phyloP scores from a whole-genome alignment of 2,888 invertebrate genomes.

The Nymphalis c-album region DNA sequence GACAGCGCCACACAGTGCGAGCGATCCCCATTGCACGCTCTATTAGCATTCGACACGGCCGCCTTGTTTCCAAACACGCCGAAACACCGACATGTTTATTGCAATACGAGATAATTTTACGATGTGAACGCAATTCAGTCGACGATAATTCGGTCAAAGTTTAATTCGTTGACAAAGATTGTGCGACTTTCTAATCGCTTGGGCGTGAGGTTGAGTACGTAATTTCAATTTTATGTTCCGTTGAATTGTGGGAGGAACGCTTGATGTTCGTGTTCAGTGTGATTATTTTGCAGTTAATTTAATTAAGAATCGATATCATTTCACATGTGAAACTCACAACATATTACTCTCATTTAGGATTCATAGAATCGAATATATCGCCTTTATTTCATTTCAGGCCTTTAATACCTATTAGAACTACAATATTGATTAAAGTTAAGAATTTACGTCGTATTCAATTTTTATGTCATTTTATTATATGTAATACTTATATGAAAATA shows the following conservation, averaged over 20 bases:
- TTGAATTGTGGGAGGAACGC: slow-evolving; percentile 69
- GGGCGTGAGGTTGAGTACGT: slow-evolving; percentile 64
- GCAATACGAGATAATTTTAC: slow-evolving; percentile 77
- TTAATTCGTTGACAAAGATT: slow-evolving; percentile 79
- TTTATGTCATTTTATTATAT: no score
- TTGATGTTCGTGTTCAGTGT: slow-evolving; percentile 38
- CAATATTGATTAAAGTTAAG: no score
- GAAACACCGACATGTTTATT: slow-evolving; percentile 71
- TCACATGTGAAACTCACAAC: slow-evolving; percentile 12
- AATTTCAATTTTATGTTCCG: slow-evolving; percentile 70
- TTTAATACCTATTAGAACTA: no score
- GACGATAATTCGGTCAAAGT: slow-evolving; percentile 79
- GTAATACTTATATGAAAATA: no score
- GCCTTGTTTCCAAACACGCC: slow-evolving; percentile 75
- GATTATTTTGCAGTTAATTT: slow-evolving; percentile 58
- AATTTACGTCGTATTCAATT: no score
- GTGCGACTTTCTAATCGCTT: slow-evolving; percentile 63
- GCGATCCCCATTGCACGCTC: slow-evolving; percentile 62
- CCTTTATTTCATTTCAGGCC: no score
- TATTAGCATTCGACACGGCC: slow-evolving; percentile 72
- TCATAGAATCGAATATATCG: background rate
- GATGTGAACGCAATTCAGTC: slow-evolving; percentile 70
- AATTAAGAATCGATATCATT: slow-evolving; percentile 46
- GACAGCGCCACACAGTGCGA: slow-evolving; percentile 53
- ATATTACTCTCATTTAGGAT: background rate